phyloP scores from a whole-genome alignment of 2,113 vertebrate species.

The Toxostoma redivivum region DNA sequence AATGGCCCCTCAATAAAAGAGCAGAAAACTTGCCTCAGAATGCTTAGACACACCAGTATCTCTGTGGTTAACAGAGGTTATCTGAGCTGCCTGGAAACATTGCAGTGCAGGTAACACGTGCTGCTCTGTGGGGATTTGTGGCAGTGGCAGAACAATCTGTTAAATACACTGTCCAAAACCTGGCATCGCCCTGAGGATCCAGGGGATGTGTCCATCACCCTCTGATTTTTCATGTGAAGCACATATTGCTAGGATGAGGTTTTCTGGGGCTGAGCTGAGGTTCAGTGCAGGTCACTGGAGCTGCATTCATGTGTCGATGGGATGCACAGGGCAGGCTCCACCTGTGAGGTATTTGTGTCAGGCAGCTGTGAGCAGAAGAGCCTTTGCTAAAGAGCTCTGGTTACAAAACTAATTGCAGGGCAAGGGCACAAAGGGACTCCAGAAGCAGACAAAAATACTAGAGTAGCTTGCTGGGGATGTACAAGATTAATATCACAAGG shows the following conservation, averaged over 20 bases:
- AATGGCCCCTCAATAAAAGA: not conserved
- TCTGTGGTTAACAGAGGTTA: not conserved
- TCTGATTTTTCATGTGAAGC: not conserved
- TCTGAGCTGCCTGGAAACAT: not conserved
- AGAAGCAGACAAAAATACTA: not conserved
- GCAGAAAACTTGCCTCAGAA: not conserved
- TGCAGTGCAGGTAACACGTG: not conserved
- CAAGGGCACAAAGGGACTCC: not conserved
- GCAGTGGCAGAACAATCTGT: not conserved
- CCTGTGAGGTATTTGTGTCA: not conserved
- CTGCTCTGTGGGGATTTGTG: not conserved
- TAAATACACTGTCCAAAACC: not conserved
- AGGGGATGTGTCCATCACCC: not conserved
- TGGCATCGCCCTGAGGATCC: not conserved
- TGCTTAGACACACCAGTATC: not conserved
- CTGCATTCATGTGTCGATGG: not conserved
- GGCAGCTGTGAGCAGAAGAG: not conserved
- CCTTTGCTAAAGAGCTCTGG: not conserved
- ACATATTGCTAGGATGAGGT: accelerated
- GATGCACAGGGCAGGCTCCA: not conserved
- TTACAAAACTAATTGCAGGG: not conserved
- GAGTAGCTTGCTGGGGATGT: not conserved
- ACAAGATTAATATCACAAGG: not conserved
- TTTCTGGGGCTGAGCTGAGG: not conserved
- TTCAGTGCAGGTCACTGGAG: not conserved